A percentile compares a stretch with the other conserved stretches of the same genome.
These are phyloP conservation scores for Podarcis cretensis DNA, from an alignment of 2,113 vertebrate genomes.

Conservation along the genomic window DNA sequence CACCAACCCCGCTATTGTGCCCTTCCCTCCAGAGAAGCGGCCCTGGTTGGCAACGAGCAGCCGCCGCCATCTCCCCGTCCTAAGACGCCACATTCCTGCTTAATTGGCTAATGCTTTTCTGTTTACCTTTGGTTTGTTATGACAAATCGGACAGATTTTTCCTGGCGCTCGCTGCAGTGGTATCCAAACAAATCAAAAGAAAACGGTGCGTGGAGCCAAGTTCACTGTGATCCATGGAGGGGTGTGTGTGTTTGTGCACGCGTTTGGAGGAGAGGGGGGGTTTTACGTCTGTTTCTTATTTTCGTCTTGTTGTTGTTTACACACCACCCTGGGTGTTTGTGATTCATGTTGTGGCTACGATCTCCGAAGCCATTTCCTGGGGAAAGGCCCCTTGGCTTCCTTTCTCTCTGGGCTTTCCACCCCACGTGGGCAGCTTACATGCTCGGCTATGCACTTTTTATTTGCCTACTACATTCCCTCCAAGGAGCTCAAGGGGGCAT, in stretches of 20 bases:
- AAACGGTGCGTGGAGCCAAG: fast-evolving
- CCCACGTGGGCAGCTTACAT: too few species aligned
- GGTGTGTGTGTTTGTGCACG: too few species aligned
- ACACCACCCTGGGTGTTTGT: fast-evolving
- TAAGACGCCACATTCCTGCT: conserved; percentile 28
- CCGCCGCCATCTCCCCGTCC: background rate
- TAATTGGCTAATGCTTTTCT: conserved; percentile 57
- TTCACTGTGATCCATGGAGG: fast-evolving
- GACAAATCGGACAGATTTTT: conserved; percentile 67
- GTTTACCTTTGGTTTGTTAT: conserved; percentile 71
- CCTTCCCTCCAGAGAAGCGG: background rate
- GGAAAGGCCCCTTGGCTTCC: background rate
- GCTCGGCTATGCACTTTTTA: background rate
- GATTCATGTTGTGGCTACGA: background rate
- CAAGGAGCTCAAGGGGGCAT: too few species aligned
- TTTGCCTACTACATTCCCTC: background rate
- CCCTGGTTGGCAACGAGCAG: fast-evolving
- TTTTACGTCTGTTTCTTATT: background rate
- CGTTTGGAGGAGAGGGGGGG: too few species aligned
- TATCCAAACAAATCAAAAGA: conserved; percentile 27
- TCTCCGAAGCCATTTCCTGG: too few species aligned
- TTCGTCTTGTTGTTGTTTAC: fast-evolving
- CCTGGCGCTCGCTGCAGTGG: conserved; percentile 38
- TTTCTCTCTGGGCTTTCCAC: background rate
- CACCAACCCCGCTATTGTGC: background rate